Percentiles rank a stretch among this genome's conserved stretches.
Conservation (phyloP, 2,113 vertebrate genomes). For the Chiloscyllium plagiosum region DNA sequence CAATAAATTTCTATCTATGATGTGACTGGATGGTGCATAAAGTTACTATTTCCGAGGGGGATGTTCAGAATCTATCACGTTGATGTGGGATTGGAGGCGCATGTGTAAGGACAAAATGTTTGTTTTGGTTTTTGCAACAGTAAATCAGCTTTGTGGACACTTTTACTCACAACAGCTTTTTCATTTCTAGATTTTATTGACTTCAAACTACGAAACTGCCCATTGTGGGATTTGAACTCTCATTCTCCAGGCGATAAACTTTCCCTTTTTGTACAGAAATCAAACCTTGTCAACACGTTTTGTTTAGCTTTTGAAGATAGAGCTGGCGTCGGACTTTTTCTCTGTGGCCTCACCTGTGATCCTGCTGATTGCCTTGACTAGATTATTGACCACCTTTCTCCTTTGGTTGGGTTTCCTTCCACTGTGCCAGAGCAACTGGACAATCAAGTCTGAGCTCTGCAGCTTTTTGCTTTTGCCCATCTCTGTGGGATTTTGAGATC, state of each 20-base stretch:
- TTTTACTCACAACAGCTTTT: background rate
- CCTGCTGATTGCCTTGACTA: background rate
- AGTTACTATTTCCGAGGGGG: too few relatives aligned
- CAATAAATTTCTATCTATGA: background rate
- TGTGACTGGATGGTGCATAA: background rate
- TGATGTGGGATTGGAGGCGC: background rate
- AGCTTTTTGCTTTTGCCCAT: background rate
- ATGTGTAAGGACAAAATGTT: background rate
- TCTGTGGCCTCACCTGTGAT: background rate
- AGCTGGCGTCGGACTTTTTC: background rate
- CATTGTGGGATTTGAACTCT: background rate
- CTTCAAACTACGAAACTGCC: background rate
- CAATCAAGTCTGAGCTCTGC: background rate
- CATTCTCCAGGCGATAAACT: background rate
- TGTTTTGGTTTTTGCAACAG: background rate
- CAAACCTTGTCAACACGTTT: background rate
- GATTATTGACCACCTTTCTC: background rate
- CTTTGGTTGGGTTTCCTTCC: background rate
- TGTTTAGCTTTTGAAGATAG: background rate
- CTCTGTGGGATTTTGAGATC: background rate
- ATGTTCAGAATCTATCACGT: background rate
- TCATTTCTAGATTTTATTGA: background rate
- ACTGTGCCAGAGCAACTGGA: background rate
- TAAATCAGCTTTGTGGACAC: background rate
- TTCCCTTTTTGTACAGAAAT: background rate